These are phyloP conservation scores for Timema cristinae DNA, from an alignment of 2,888 invertebrate genomes.

Conservation along the genomic window DNA sequence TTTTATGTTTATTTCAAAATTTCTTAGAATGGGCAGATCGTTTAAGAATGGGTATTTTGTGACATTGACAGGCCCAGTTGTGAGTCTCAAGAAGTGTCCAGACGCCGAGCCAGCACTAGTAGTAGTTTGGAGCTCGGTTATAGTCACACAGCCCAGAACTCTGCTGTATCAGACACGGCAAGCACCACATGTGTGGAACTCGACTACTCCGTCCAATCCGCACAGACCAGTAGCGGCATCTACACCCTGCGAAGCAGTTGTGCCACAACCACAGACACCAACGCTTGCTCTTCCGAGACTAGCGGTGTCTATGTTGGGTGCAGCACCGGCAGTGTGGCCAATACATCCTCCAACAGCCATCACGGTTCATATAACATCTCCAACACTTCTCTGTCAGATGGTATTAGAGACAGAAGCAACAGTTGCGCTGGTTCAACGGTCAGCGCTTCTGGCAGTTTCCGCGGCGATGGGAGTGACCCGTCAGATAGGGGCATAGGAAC, in stretches of 20 bases:
- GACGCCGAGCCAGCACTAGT: conserved; percentile 66
- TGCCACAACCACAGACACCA: conserved; percentile 27
- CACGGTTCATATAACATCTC: conserved; percentile 20
- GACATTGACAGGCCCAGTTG: conserved; percentile 3
- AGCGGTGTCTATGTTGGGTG: conserved; percentile 82
- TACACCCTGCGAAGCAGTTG: conserved; percentile 29
- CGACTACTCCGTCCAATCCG: conserved; percentile 50
- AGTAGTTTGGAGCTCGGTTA: conserved; percentile 80
- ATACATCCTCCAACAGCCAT: conserved; percentile 24
- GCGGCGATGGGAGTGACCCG: conserved; percentile 86
- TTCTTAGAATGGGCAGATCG: too few species aligned
- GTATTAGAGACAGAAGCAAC: conserved; percentile 65
- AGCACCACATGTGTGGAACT: conserved; percentile 64
- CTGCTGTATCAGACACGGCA: conserved; percentile 65
- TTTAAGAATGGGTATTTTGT: neutral
- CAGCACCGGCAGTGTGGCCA: conserved; percentile 37
- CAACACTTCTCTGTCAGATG: conserved; percentile 17
- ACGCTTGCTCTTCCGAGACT: conserved; percentile 70
- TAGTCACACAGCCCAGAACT: conserved; percentile 84
- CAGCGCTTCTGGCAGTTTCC: conserved; percentile 74
- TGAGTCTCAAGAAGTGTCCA: conserved; percentile 11
- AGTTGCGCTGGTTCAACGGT: conserved; percentile 56
- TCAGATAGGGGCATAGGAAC: conserved; percentile 68
- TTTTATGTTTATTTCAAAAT: too few species aligned
- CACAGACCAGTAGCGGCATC: conserved; percentile 34